Evolutionary conservation across 2,888 invertebrate genomes (phyloP).

Genomic region (Melikaiella ostensackeni): DNA sequence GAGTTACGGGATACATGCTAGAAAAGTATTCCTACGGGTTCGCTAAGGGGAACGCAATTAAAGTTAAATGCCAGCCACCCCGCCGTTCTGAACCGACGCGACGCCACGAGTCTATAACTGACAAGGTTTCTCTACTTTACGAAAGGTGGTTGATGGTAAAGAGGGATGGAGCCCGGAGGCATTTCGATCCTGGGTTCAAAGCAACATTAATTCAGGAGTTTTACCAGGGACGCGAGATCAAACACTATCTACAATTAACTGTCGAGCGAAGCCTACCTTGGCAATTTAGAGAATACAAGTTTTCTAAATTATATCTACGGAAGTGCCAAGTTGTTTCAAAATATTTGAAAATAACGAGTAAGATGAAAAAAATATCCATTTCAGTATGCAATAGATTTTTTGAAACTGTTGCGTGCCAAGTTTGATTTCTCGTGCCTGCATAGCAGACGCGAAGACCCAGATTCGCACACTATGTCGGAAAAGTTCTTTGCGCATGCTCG

Average conservation of each 20-base stretch:
- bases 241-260: constrained; percentile 71
- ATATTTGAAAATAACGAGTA: neutral
- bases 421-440: too few relatives aligned
- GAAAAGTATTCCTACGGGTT: constrained; percentile 68
- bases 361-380: neutral
- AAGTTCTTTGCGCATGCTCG: too few relatives aligned
- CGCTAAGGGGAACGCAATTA: constrained; percentile 70
- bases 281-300: constrained; percentile 12
- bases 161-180: constrained; percentile 43
- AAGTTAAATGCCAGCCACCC: constrained; percentile 69
- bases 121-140: constrained; percentile 57
- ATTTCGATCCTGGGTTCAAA: constrained; percentile 61
- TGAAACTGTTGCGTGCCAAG: too few relatives aligned
- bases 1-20: constrained; percentile 58
- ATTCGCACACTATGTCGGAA: too few relatives aligned
- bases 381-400: too few relatives aligned
- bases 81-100: constrained; percentile 48
- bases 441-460: too few relatives aligned
- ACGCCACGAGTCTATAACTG: constrained; percentile 66
- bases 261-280: constrained; percentile 48
- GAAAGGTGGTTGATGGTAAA: constrained; percentile 49
- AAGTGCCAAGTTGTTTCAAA: neutral
- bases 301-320: neutral
- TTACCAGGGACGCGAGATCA: constrained; percentile 69
- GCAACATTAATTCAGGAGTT: constrained; percentile 70